Evolutionary conservation across 2,113 vertebrate genomes (phyloP), one percentile per base, ranked within the genome.

Genomic region (Psilopsiagon aymara): DNA sequence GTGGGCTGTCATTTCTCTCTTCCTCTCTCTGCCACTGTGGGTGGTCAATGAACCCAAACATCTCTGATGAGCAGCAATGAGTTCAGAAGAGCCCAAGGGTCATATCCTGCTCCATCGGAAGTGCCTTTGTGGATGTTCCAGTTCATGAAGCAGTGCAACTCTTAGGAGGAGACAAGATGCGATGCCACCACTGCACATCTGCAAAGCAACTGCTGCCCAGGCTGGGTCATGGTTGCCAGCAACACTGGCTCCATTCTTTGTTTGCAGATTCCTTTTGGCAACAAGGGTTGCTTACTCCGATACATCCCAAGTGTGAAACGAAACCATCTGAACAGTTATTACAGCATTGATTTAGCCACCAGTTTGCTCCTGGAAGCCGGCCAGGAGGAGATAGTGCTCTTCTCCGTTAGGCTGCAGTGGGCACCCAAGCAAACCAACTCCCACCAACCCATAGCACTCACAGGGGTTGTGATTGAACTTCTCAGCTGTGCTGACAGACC

Each of bases 401-500:
- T 75, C 35, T 11, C 49, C 2, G 0, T 66, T 35, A 52, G n/a
- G 13, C 31, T 86, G 53, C 31, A 16, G 39, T 2, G 0, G 60
- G 18, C 33, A 75, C 53, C 71, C 64, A 46, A 35, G 46, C 46
- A 86, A 52, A 29, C 47, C 77, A 81, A 3, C 28, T 80, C 49
- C 11, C 35, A 51, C 28, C 39, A 39, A 29, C 10, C 1, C 18
- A 4, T 20, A 53, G 49, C n/a, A 17, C 37, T 66, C 9, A 1
- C 23, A 44, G 49, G 75, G 73, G 80, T 14, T 68, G 46, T 1
- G 4, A 27, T 33, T 0, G 1, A 83, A 43, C 73, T 93, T 77
- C 91, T 94, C 86, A 47, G 91, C 88, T 64, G 88, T 95, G 88
- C 92, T 78, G 76, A 92, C 79, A 96, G 82, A 90, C 92, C 95